These are phyloP conservation scores for Cnemophilus loriae DNA, from an alignment of 2,113 vertebrate genomes.

Conservation along the genomic window DNA sequence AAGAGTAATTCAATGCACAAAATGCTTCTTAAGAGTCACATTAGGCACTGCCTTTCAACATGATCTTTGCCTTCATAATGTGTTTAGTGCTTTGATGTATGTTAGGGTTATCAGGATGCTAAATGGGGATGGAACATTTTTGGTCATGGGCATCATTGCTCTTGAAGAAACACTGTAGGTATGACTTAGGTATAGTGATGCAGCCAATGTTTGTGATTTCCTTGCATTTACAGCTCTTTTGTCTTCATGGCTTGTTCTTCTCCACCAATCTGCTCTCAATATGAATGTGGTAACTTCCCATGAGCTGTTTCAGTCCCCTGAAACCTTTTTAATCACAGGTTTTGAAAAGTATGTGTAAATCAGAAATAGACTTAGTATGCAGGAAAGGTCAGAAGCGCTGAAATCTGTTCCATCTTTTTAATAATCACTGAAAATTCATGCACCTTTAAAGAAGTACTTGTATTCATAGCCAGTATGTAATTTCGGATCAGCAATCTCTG, in stretches of 20 bases:
- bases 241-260: not conserved
- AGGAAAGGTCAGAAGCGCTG: not conserved
- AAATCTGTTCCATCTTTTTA: not conserved
- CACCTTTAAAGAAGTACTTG: not conserved
- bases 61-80: not conserved
- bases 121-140: not conserved
- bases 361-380: not conserved
- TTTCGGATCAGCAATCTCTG: not conserved
- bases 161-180: not conserved
- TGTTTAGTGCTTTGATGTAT: not conserved
- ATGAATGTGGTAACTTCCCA: not conserved
- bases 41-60: not conserved
- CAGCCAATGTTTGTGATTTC: not conserved
- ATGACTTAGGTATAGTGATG: not conserved
- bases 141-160: not conserved
- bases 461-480: not conserved
- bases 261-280: not conserved
- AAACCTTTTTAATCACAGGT: not conserved
- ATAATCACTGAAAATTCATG: not conserved
- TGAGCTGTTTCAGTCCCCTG: not conserved
- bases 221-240: not conserved
- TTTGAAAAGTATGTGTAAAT: not conserved
- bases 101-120: not conserved
- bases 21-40: constrained; percentile 8
- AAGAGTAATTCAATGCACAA: not conserved